Percentiles rank a stretch among this genome's conserved stretches.
Conservation (phyloP, 64 coral and sea anemone species). For the Exaiptasia diaphana region DNA sequence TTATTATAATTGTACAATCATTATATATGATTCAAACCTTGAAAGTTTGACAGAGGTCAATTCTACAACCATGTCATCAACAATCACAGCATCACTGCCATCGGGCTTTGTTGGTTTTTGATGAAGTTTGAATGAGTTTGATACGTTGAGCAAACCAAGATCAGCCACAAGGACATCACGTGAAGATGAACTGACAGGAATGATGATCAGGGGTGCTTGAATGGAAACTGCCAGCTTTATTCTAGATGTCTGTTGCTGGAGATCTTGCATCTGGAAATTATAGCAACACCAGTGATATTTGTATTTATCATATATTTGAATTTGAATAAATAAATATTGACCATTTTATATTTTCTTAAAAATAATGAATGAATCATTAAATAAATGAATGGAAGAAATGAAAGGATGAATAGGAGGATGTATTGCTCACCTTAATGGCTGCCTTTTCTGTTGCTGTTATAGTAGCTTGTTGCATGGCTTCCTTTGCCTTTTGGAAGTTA, state of each 20-base stretch:
- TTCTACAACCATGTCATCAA: conserved; percentile 86
- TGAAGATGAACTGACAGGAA: conserved; percentile 80
- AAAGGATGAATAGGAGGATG: no score
- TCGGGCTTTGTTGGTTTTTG: conserved; percentile 33
- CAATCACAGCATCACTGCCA: conserved; percentile 67
- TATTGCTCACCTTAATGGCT: conserved; percentile 32
- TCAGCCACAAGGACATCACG: conserved; percentile 71
- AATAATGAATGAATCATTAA: no score
- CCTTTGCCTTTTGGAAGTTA: conserved; percentile 92
- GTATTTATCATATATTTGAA: no score
- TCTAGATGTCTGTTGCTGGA: conserved; percentile 72
- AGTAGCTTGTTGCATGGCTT: conserved; percentile 79
- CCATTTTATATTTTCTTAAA: no score
- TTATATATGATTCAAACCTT: no score
- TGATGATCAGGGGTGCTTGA: conserved; percentile 76
- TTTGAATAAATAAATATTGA: not conserved
- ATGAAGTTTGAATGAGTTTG: conserved; percentile 67
- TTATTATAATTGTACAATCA: no score
- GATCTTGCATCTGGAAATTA: conserved; percentile 66
- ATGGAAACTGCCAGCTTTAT: conserved; percentile 81
- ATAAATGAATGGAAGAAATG: no score
- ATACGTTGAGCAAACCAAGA: conserved; percentile 67
- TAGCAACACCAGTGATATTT: no score
- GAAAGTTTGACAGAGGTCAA: conserved; percentile 80
- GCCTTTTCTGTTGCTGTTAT: conserved; percentile 82